Evolutionary conservation across 2,113 vertebrate genomes (phyloP).

Genomic region (Etia nguti): DNA sequence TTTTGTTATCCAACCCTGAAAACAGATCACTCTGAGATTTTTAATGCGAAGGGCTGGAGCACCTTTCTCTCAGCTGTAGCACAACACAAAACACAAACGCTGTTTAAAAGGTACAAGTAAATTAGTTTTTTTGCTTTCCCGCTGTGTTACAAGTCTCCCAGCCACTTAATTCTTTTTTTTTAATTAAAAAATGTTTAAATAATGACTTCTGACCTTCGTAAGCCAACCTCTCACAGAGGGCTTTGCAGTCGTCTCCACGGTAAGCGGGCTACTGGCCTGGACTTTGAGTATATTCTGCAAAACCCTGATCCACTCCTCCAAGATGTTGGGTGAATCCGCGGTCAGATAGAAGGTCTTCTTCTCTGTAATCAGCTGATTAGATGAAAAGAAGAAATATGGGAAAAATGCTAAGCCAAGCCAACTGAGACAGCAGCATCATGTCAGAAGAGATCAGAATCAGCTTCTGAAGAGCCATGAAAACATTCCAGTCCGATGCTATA

Average conservation of each 20-base stretch:
- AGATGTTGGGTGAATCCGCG: constrained; percentile 86
- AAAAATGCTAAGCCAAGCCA: neutral
- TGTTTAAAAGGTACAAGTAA: neutral
- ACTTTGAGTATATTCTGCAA: constrained; percentile 85
- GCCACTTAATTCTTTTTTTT: neutral
- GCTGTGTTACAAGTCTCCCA: neutral
- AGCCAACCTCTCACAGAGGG: constrained; percentile 83
- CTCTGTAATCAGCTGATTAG: constrained; percentile 80
- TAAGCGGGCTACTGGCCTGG: constrained; percentile 72
- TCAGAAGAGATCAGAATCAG: constrained; percentile 49
- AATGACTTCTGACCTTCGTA: constrained; percentile 78
- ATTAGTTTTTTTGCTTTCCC: neutral
- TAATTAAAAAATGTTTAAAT: neutral
- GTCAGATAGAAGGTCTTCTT: constrained; percentile 87
- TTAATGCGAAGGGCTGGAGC: neutral
- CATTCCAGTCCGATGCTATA: constrained; percentile 35
- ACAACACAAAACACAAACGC: neutral
- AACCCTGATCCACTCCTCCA: constrained; percentile 89
- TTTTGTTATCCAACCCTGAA: neutral
- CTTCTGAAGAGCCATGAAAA: constrained; percentile 16
- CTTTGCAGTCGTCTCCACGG: constrained; percentile 72
- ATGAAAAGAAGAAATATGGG: neutral
- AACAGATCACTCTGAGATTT: neutral
- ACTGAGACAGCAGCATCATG: constrained; percentile 10
- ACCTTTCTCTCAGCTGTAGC: neutral